Conservation (phyloP, 2,888 invertebrate species). For the Eupithecia insigniata region DNA sequence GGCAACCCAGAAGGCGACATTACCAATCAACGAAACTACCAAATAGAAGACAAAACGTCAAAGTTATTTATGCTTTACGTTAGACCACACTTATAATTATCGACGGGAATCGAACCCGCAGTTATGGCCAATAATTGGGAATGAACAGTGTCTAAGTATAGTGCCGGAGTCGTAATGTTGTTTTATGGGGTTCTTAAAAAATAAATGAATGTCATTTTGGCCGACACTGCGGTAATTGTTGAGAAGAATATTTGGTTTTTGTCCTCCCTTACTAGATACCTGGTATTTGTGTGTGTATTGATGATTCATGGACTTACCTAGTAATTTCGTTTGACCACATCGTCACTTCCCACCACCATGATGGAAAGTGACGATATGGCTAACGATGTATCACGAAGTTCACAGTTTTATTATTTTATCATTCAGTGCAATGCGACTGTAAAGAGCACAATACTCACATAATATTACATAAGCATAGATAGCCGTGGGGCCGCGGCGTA, state of each 20-base stretch:
- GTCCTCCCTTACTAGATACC: conserved; percentile 20
- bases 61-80: conserved; percentile 52
- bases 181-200: conserved; percentile 76
- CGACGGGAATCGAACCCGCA: conserved; percentile 71
- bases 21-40: conserved; percentile 45
- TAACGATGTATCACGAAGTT: too few relatives aligned
- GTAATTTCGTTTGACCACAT: too few relatives aligned
- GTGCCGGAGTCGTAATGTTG: conserved; percentile 66
- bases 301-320: not conserved
- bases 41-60: conserved; percentile 53
- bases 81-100: conserved; percentile 71
- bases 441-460: too few relatives aligned
- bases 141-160: conserved; percentile 74
- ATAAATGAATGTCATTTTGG: conserved; percentile 73
- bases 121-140: conserved; percentile 81
- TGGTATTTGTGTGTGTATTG: not conserved
- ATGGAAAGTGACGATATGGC: too few relatives aligned
- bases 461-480: too few relatives aligned
- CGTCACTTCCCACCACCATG: too few relatives aligned
- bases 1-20: conserved; percentile 25
- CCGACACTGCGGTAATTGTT: conserved; percentile 51
- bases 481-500: too few relatives aligned
- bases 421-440: too few relatives aligned
- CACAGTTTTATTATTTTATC: too few relatives aligned
- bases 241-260: conserved; percentile 36